Base-by-base conservation (phyloP, 1,140 invertebrate genomes). In the Diachasmimorpha longicaudata region DNA sequence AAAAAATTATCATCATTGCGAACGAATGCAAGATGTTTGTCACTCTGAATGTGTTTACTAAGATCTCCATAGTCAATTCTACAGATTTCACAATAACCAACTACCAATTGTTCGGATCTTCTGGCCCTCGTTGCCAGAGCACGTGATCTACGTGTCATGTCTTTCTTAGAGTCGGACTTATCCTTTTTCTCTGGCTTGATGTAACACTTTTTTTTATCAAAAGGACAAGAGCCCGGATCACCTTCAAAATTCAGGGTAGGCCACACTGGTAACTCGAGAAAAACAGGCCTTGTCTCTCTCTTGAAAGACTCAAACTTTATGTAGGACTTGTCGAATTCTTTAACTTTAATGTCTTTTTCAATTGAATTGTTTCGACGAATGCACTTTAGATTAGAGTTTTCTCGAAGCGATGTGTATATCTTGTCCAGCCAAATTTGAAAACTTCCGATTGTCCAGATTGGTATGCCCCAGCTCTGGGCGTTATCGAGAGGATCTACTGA, bases 61-160 rank as follows among this genome's bases (percentile, higher is more conserved):
- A 94, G 84, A 80, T 92, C 92, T 71, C 90, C 90, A 84, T 94
- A 95, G 75, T 93, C 93, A 48, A 91, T 84, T 79, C 92, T 93
- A 84, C 94, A 95, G 83, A 94, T 93, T 86, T 94, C 93, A 88
- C 94, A 95, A 81, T 93, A 94, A 68, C 94, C 93, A 67, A 88
- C 84, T 76, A 90, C 90, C 77, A 91, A 86, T 77, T 91, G 89
- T 81, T 91, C 87, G 63, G 87, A 84, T 81, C 90, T 83, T 81
- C 89, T 82, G 89, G 90, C 79, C 85, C 88, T 83, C 83, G 86
- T 84, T 90, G 91, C 80, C 90, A 89, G 84, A 75, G 91, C 90
- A 67, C 92, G 90, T 83, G 91, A 91, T 86, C 92, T 92, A 81
- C 92, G 91, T 80, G 92, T 93, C 92, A 93, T 93, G 87, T 89